These are phyloP conservation scores for Nomia melanderi DNA, from an alignment of 1,140 invertebrate species.

Conservation along the genomic window DNA sequence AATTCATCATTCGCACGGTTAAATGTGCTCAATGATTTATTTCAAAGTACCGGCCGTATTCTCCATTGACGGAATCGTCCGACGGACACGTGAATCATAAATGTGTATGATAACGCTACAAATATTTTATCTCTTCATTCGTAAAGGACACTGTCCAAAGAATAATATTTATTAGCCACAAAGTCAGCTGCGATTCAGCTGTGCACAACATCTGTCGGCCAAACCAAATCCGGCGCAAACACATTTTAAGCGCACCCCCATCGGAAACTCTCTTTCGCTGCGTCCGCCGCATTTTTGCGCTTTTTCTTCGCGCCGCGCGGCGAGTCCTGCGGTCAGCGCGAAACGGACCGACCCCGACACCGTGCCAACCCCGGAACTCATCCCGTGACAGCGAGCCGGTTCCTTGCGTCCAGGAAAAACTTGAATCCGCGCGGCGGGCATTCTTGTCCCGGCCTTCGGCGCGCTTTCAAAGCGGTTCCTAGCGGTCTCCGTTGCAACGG, in stretches of 20 bases:
- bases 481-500: not conserved
- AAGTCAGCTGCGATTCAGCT: too few species aligned
- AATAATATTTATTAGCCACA: too few species aligned
- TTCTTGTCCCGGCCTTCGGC: not conserved
- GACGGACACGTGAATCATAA: too few species aligned
- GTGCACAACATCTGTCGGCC: too few species aligned
- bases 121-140: too few species aligned
- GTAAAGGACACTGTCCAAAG: too few species aligned
- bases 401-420: not conserved
- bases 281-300: not conserved
- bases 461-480: not conserved
- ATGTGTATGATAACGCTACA: too few species aligned
- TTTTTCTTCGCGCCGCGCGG: not conserved
- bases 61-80: too few species aligned
- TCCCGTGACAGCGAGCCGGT: not conserved
- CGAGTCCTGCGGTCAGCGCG: not conserved
- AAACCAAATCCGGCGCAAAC: too few species aligned
- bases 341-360: not conserved
- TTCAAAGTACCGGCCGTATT: too few species aligned
- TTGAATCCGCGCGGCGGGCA: not conserved
- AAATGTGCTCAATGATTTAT: too few species aligned
- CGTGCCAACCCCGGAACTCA: not conserved
- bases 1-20: too few species aligned
- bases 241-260: not conserved
- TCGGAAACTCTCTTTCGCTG: constrained; percentile 3